Base-by-base conservation (phyloP, 2,888 invertebrate genomes). In the Trimorus sp. region DNA sequence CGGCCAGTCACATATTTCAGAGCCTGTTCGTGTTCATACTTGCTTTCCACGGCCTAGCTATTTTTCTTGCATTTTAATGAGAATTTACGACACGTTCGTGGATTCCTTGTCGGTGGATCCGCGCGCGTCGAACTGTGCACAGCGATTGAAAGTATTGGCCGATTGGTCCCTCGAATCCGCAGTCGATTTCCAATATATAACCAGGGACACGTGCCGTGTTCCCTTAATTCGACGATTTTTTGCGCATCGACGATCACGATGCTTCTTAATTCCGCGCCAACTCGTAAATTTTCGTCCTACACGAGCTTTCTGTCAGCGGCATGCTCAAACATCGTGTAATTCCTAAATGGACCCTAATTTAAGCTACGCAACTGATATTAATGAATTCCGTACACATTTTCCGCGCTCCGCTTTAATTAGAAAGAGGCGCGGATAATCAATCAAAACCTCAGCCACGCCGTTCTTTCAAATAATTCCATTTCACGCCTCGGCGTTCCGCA, bases 1-100 rank as follows among this genome's bases (percentile, higher is more conserved):
- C 80, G 79, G 83, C 73, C 74, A 79, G 84, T 75, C 84, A 86
- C 85, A 87, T 87, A 85, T 86, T 87, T 87, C 84, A 86, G 73
- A 85, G 83, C 85, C 83, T 84, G 82, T 73, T 80, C 75, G 68
- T 54, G 78, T 71, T 76, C 76, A 71, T 81, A 76, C 80, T 76
- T 68, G 60, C 78, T 70, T 80, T 78, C 40, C 78, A 63, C 70
- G 62, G 63, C 62, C 77, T 75, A 66, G 49, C 69, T 62, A 76
- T 81, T 81, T 81, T 79, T 83, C 75, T 78, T 73, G 69, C 53
- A 78, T 80, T 78, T 83, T 78, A 81, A 83, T 83, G 75, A 81
- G 75, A 80, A 80, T 83, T 81, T 83, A 83, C 69, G 70, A 75
- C 66, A 75, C 63, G 40, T 59, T 63, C 68, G 71, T 75, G 70